phyloP scores from a whole-genome alignment of 2,113 vertebrate species.

The Tragulus kanchil region DNA sequence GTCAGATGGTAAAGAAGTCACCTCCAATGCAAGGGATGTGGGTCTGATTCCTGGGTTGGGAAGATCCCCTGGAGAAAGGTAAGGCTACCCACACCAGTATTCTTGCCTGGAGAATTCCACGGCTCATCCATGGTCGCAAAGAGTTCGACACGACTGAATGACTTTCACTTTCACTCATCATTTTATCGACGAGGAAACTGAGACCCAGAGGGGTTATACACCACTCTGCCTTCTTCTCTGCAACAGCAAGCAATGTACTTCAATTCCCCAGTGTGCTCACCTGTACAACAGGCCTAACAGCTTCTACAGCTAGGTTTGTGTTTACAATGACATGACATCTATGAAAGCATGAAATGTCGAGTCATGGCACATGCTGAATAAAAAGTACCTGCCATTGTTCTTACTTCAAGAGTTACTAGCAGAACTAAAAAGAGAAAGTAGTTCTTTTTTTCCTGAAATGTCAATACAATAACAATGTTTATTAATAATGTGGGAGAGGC shows the following conservation, averaged over 20 bases:
- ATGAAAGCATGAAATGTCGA: background rate
- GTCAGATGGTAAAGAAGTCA: too few relatives aligned
- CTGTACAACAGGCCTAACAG: background rate
- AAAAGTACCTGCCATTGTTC: background rate
- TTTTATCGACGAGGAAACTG: background rate
- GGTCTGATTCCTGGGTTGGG: too few relatives aligned
- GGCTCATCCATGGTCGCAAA: too few relatives aligned
- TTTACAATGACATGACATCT: background rate
- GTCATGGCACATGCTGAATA: background rate
- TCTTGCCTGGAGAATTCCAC: too few relatives aligned
- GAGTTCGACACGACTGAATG: too few relatives aligned
- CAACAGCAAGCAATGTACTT: background rate
- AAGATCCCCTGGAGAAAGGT: too few relatives aligned
- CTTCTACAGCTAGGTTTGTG: background rate
- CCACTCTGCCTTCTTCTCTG: background rate
- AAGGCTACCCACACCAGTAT: too few relatives aligned
- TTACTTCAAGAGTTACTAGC: background rate
- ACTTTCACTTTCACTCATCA: too few relatives aligned
- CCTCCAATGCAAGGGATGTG: too few relatives aligned
- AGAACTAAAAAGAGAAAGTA: background rate
- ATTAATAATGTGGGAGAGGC: background rate
- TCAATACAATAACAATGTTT: background rate
- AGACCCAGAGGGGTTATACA: background rate
- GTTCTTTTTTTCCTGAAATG: background rate
- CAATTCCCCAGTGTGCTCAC: background rate